Percentiles rank a stretch among this genome's conserved stretches.
phyloP scores from a whole-genome alignment of 2,888 invertebrate genomes.

The Axea sp. region DNA sequence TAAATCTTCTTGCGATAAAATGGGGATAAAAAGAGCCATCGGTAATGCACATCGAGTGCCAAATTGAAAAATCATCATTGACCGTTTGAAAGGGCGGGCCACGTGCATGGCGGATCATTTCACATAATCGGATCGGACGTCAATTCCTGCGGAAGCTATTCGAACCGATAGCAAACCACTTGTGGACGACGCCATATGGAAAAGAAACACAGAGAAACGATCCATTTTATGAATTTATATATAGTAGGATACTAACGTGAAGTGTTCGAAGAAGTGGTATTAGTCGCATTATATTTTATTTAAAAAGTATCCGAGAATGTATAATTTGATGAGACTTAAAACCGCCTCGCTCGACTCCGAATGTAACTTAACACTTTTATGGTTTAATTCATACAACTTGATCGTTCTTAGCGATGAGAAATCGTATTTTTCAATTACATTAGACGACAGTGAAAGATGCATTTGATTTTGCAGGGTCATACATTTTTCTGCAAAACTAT shows the following conservation, averaged over 20 bases:
- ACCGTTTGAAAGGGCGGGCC: conserved; percentile 45
- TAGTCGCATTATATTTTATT: conserved; percentile 22
- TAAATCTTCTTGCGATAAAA: conserved; percentile 10
- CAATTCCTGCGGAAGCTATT: conserved; percentile 44
- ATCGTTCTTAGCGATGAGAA: not conserved
- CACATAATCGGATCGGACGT: conserved; percentile 56
- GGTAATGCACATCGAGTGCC: conserved; percentile 26
- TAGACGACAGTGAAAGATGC: not conserved
- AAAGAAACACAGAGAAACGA: conserved; percentile 9
- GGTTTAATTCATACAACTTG: not conserved
- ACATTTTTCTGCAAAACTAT: conserved; percentile 1
- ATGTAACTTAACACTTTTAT: not conserved
- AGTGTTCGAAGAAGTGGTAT: conserved; percentile 15
- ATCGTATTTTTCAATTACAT: conserved; percentile 12
- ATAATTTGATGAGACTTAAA: conserved; percentile 7
- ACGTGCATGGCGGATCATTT: conserved; percentile 53
- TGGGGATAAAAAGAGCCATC: conserved; percentile 3
- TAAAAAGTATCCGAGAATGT: not conserved
- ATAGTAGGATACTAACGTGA: conserved; percentile 8
- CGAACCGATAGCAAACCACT: conserved; percentile 51
- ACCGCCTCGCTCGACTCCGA: not conserved
- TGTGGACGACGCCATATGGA: conserved; percentile 46
- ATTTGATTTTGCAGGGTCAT: not conserved
- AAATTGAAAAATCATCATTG: conserved; percentile 54
- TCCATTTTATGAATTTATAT: conserved; percentile 45